Evolutionary conservation across 2,888 invertebrate genomes (phyloP).

Genomic region (Uropetala carovei): DNA sequence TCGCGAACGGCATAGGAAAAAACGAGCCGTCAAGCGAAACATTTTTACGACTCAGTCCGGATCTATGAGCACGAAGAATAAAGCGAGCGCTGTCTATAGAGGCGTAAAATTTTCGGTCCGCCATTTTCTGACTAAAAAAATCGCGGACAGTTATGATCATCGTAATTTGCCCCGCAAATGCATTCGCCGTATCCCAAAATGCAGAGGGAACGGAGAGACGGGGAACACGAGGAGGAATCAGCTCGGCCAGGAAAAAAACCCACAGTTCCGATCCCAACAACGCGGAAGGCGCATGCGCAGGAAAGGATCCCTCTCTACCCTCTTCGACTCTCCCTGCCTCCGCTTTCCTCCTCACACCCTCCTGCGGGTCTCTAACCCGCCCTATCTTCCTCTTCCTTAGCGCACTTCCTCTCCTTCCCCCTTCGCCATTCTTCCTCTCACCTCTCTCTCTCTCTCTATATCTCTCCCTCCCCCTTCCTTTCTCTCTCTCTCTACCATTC

Average conservation of each 20-base stretch:
- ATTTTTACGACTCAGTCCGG: too few relatives aligned
- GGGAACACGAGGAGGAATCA: neutral
- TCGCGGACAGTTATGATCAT: neutral
- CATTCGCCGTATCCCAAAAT: neutral
- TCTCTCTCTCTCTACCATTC: conserved; percentile 2
- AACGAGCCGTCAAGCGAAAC: too few relatives aligned
- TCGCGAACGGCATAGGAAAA: too few relatives aligned
- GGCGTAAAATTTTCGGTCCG: neutral
- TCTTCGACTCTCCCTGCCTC: neutral
- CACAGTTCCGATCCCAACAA: neutral
- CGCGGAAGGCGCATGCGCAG: conserved; percentile 43
- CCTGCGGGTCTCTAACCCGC: too few relatives aligned
- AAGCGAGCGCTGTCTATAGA: neutral
- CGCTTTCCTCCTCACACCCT: too few relatives aligned
- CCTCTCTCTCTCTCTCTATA: conserved; percentile 7
- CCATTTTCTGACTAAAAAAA: neutral
- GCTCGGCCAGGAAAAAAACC: neutral
- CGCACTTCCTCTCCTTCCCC: neutral
- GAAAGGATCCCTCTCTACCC: conserved; percentile 22
- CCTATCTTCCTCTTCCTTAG: neutral
- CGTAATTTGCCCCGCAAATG: neutral
- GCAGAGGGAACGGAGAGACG: neutral
- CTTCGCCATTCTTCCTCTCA: too few relatives aligned
- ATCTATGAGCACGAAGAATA: neutral
- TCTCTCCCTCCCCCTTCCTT: neutral